phyloP scores from a whole-genome alignment of 2,888 invertebrate genomes.

The Leptinotarsa rubiginosa region DNA sequence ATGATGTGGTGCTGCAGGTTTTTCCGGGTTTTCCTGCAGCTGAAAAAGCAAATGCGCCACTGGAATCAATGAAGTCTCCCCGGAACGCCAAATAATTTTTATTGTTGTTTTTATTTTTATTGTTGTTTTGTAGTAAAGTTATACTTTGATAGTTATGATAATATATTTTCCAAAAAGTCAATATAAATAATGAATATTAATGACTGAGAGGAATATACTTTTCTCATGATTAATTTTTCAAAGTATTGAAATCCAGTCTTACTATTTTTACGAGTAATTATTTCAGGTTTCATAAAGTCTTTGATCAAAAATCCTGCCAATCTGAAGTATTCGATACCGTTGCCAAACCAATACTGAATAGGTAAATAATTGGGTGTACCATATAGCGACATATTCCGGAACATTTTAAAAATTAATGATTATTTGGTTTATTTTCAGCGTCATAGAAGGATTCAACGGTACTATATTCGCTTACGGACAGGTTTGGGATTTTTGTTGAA shows the following conservation, averaged over 20 bases:
- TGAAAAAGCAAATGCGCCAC: no score
- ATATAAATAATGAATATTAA: neutral
- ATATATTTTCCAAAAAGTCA: neutral
- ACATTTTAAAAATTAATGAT: neutral
- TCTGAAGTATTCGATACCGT: slow-evolving; percentile 65
- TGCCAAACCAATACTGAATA: slow-evolving; percentile 68
- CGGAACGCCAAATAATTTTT: no score
- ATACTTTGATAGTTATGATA: no score
- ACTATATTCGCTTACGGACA: slow-evolving; percentile 71
- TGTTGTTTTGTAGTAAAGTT: no score
- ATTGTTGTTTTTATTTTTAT: no score
- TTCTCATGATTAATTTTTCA: neutral
- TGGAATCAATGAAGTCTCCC: no score
- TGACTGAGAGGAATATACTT: no score
- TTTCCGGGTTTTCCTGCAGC: no score
- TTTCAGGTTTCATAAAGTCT: slow-evolving; percentile 67
- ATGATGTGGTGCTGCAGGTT: no score
- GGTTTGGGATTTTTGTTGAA: slow-evolving; percentile 57
- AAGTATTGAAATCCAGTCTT: neutral
- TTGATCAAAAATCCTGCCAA: slow-evolving; percentile 64
- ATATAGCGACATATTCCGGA: no score
- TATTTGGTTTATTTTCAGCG: slow-evolving; percentile 57
- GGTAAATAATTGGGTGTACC: slow-evolving; percentile 56
- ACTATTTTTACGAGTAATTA: slow-evolving; percentile 1
- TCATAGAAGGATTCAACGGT: slow-evolving; percentile 69